Base-by-base conservation (phyloP, 2,113 vertebrate species). In the Nyctereutes procyonoides region DNA sequence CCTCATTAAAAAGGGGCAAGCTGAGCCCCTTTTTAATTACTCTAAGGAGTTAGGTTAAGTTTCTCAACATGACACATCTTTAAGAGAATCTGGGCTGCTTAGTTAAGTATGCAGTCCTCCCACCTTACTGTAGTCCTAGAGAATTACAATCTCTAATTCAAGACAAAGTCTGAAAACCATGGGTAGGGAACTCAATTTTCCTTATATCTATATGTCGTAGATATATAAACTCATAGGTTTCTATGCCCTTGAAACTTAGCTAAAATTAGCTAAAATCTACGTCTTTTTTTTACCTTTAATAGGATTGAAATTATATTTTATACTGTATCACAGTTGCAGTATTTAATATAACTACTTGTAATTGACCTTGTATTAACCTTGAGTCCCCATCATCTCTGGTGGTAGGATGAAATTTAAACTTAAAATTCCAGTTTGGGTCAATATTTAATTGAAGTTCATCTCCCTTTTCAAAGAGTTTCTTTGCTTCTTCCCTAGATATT, bases 251-350 rank as follows among this genome's bases (percentile, higher is more conserved):
- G 58, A 82, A 81, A 56, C 79, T 80, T 77, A 76, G 48, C 60
- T 92, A 76, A 92, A 7, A 65, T 95, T 95, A 74, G 69, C 77
- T 79, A 77, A 93, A 96, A 69, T 48, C 69, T 71, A 53, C 30
- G 38, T 89, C 73, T 91, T 83, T 60, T 76, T 48, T 51, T 63
- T 58, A 81, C 62, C 88, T 88, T 38, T 85, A 85, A 81, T 90
- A 95, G 43, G 73, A 87, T n/a, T 88, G 28, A 88, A 95, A 63
- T 97, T 74, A 51, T 71, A 85, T 69, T 94, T 96, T 97, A 73
- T 9, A 85, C 48, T 93, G 2, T 58, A 58, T 95, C 56, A 65
- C 22, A 92, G n/a, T 77, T 93, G 65, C 0, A 90, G 48, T 58
- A 94, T 88, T 94, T 96, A 73, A 22, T 85, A 62, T 73, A 81